Evolutionary conservation across 2,797 vertebrate species (phyloP), one percentile per base, ranked within the genome.

Genomic region (Enteromius fasciolatus): DNA sequence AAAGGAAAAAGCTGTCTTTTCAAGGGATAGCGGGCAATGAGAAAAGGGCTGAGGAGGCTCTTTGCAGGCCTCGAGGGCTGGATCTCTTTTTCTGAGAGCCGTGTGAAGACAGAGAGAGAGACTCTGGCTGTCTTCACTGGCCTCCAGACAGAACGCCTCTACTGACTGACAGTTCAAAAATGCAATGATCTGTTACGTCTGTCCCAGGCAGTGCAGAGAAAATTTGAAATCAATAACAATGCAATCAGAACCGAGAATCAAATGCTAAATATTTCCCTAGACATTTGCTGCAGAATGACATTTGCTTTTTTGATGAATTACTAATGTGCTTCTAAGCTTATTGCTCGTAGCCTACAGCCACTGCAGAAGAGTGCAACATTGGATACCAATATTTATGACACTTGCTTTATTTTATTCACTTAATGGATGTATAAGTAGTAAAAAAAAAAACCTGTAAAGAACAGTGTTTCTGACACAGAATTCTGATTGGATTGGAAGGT

Each of bases 211-310:
- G 89, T 93, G 86, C 76, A 84, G 82, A 90, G 91, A 91, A 93
- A 93, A 94, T 94, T 93, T 88, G 88, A 91, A 94, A 96, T 97
- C 95, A 93, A 96, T 96, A 96, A 89, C 91, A 94, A 90, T 86
- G 90, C 91, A 93, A 96, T 96, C 93, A 95, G 92, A 92, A 92
- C 92, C 93, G 91, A 92, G 95, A 96, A 96, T 95, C 93, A 95
- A 95, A 97, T 93, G 94, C 93, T 92, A 92, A 95, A 93, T 93
- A 93, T 92, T 93, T 95, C 90, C 87, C 90, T 83, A 84, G 92
- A 91, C 91, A 91, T 93, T 89, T 89, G 83, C 25, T 87, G 84
- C 87, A 85, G 93, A 92, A 95, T 90, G 94, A 90, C 94, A 93
- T 95, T 95, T 92, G 85, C 88, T 92, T 88, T 91, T 94, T 91